Conservation (phyloP, 2,888 invertebrate species). For the Machimus atricapillus region DNA sequence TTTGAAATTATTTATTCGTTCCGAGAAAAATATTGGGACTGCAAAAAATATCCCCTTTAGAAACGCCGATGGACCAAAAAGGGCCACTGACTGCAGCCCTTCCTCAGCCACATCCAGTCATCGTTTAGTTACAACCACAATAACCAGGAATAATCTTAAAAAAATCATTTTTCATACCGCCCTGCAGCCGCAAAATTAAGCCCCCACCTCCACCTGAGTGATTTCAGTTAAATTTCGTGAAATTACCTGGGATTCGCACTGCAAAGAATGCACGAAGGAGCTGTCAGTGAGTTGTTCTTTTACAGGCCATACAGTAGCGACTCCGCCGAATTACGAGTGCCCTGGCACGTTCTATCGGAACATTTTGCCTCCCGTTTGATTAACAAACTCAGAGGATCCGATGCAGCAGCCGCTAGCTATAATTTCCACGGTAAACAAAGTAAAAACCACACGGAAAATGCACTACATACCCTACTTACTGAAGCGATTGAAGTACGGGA, state of each 20-base stretch:
- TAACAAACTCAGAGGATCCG: background rate
- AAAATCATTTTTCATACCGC: background rate
- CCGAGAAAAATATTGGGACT: background rate
- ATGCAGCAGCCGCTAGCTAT: background rate
- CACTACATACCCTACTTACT: conserved; percentile 6
- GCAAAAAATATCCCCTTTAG: background rate
- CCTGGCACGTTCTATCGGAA: background rate
- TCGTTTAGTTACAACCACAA: background rate
- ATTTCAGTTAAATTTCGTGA: background rate
- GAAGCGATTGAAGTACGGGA: conserved; percentile 1
- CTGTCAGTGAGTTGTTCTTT: background rate
- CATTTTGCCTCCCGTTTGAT: background rate
- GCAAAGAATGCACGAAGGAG: background rate
- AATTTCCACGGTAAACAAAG: background rate
- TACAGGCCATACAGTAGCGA: background rate
- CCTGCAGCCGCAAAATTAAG: background rate
- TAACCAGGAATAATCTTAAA: background rate
- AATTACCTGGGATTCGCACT: background rate
- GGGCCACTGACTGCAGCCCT: background rate
- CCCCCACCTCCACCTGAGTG: background rate
- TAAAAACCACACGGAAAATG: background rate
- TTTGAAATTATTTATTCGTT: background rate
- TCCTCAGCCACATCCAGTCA: background rate
- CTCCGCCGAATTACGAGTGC: background rate
- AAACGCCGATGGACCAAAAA: background rate